A percentile compares a stretch with the other conserved stretches of the same genome.
Conservation (phyloP, 2,797 vertebrate genomes). For the Periparus ater region DNA sequence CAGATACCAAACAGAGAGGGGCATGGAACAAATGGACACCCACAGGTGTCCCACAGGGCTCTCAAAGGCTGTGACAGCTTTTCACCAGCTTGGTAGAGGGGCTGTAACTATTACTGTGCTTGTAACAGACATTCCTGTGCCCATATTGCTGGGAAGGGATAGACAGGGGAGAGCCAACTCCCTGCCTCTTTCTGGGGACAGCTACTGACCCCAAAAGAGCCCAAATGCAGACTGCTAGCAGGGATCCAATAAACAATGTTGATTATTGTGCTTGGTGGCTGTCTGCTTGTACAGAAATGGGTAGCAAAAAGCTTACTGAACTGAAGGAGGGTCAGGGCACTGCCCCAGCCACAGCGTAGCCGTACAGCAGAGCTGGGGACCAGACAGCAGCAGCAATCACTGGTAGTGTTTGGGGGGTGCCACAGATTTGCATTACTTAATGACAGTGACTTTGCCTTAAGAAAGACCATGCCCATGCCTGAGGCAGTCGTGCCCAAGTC, state of each 20-base stretch:
- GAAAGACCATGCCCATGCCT: background rate
- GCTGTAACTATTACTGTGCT: background rate
- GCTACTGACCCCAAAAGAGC: background rate
- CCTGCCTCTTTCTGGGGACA: accelerated
- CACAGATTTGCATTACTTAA: background rate
- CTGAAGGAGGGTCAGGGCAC: background rate
- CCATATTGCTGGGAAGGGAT: background rate
- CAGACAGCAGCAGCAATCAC: background rate
- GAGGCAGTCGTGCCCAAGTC: background rate
- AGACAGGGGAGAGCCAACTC: background rate
- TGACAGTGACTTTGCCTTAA: background rate
- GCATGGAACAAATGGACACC: background rate
- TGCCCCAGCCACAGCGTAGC: accelerated
- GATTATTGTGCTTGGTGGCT: background rate
- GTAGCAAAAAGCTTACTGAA: background rate
- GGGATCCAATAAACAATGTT: accelerated
- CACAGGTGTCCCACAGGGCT: background rate
- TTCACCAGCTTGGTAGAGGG: background rate
- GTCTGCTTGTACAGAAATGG: background rate
- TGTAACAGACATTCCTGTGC: background rate
- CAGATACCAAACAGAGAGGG: background rate
- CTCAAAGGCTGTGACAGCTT: background rate
- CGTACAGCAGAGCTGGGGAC: accelerated
- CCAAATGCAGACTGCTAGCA: background rate
- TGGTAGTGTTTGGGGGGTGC: no score